A percentile compares a stretch with the other conserved stretches of the same genome.
phyloP scores from a whole-genome alignment of 1,140 invertebrate genomes.

The Hycleus phaleratus region DNA sequence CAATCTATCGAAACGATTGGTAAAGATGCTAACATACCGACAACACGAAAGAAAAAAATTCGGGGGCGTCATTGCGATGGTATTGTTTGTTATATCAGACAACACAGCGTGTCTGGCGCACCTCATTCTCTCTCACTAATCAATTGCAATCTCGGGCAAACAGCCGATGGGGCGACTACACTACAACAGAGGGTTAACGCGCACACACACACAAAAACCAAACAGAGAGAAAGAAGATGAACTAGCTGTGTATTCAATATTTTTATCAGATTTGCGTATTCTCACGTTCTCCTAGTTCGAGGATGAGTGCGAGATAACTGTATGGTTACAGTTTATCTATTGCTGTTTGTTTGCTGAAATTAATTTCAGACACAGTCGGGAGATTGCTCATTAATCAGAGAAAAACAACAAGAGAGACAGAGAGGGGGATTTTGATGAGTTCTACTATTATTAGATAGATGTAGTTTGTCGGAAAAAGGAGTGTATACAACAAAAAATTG shows the following conservation, averaged over 20 bases:
- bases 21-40: no score
- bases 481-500: no score
- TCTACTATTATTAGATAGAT: no score
- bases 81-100: constrained; percentile 12
- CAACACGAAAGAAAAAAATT: neutral
- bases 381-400: constrained; percentile 31
- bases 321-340: constrained; percentile 27
- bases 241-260: constrained; percentile 31
- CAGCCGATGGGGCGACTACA: constrained; percentile 14
- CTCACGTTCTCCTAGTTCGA: constrained; percentile 33
- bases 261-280: constrained; percentile 38
- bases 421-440: constrained; percentile 22
- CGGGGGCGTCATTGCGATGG: constrained; percentile 11
- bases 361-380: constrained; percentile 28
- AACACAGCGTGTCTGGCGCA: constrained; percentile 27
- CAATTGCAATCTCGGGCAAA: constrained; percentile 26
- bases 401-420: constrained; percentile 3
- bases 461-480: no score
- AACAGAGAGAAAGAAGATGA: constrained; percentile 6
- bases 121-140: constrained; percentile 20
- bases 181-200: constrained; percentile 1
- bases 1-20: no score
- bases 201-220: neutral
- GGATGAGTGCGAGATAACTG: constrained; percentile 26
- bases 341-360: constrained; percentile 35